Evolutionary conservation across 2,113 vertebrate genomes (phyloP).

Genomic region (Erythrolamprus reginae): DNA sequence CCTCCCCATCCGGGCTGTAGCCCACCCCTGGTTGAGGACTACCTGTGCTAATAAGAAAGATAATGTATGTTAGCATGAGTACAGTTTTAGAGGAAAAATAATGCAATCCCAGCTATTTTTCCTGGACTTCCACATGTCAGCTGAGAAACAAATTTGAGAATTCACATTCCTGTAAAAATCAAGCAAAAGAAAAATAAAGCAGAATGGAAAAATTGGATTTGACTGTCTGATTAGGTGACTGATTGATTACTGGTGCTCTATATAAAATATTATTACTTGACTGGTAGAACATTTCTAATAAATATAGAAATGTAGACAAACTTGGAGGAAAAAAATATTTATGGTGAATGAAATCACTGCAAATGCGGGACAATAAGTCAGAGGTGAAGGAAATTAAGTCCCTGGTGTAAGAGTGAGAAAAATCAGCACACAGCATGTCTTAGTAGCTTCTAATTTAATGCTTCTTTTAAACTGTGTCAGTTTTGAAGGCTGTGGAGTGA

Average conservation of each 20-base stretch:
- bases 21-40: no score
- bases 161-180: background rate
- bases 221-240: background rate
- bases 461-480: background rate
- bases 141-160: background rate
- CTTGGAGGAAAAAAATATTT: background rate
- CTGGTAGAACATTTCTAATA: background rate
- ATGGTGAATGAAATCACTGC: background rate
- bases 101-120: background rate
- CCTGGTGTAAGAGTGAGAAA: background rate
- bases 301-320: background rate
- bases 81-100: background rate
- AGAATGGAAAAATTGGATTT: background rate
- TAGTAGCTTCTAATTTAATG: conserved; percentile 4
- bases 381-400: background rate
- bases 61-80: background rate
- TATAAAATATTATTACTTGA: background rate
- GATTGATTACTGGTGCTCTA: background rate
- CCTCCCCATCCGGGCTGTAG: no score
- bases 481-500: background rate
- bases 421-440: background rate
- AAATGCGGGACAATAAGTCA: background rate
- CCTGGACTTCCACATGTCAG: background rate
- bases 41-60: no score
- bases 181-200: background rate